Evolutionary conservation across 1,140 invertebrate species (phyloP), one percentile per base, ranked within the genome.

Genomic region (Sycophila sp.): DNA sequence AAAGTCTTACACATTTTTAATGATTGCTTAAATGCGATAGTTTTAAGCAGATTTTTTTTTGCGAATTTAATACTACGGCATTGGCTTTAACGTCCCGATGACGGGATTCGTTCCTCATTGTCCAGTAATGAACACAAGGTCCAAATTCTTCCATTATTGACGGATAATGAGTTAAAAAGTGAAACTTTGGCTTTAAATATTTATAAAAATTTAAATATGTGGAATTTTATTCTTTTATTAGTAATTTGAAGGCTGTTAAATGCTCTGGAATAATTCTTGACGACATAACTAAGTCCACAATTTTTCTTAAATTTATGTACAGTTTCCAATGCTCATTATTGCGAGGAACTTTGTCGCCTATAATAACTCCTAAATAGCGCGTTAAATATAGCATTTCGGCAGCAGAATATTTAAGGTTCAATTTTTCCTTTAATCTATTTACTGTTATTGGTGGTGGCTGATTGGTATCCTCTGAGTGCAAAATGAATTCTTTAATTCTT

Each of bases 1-100:
- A 68, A 28, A 32, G 17, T 45, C 32, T 68, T 30, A 30, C 65
- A 68, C 24, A 73, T 76, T 69, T 59, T 69, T 34, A 73, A 51
- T 30, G 69, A 3, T 51, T 68, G 66, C 13, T 56, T 65, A 28
- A 59, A 56, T 11, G 55, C 66, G 34, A 73, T 47, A 8, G 69
- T 73, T 64, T 72, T 72, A n/a, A 64, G 7, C 40, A 76, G 45
- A 42, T 74, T 72, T 32, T 19, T 24, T n/a, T n/a, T 1, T 66
- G 47, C 26, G 63, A 70, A 17, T 69, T 66, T 19, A 62, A 38
- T 47, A n/a, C 53, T 24, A 71, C 55, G 42, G 65, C 58, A n/a
- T 70, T 36, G 10, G 32, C 38, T 66, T 75, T 76, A 0, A 76
- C n/a, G n/a, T 76, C 65, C 10, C 73, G 24, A 36, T 76, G 75